phyloP scores from a whole-genome alignment of 2,113 vertebrate genomes.

The Uria lomvia region DNA sequence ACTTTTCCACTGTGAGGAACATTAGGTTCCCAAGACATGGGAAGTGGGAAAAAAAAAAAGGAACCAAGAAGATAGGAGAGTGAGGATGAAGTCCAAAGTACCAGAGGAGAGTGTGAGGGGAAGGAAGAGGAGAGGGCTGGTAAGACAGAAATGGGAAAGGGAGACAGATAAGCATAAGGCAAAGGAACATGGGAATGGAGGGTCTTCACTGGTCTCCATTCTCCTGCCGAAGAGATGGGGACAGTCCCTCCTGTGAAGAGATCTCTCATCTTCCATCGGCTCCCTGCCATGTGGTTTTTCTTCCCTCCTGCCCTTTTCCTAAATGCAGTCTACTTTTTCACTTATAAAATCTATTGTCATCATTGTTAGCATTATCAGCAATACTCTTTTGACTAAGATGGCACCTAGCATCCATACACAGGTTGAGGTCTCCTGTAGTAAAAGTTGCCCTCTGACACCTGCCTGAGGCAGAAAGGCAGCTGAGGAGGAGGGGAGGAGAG shows the following conservation, averaged over 20 bases:
- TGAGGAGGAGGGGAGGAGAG: neutral
- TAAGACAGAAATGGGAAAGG: neutral
- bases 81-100: neutral
- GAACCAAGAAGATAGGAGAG: neutral
- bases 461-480: neutral
- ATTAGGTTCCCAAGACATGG: neutral
- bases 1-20: neutral
- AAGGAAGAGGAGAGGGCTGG: neutral
- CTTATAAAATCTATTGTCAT: neutral
- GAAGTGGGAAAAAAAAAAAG: neutral
- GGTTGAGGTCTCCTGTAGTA: neutral
- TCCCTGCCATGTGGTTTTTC: neutral
- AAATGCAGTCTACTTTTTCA: neutral
- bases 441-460: neutral
- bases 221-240: neutral
- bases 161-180: neutral
- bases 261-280: neutral
- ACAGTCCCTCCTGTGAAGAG: neutral
- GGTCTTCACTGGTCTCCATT: neutral
- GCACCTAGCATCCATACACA: neutral
- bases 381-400: neutral
- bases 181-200: neutral
- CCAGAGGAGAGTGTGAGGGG: neutral
- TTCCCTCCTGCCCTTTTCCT: neutral
- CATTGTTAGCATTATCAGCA: neutral